Percentiles rank a stretch among this genome's conserved stretches.
These are phyloP conservation scores for Drosophila quadrilineata DNA, from an alignment of 1,140 invertebrate genomes.

Conservation along the genomic window DNA sequence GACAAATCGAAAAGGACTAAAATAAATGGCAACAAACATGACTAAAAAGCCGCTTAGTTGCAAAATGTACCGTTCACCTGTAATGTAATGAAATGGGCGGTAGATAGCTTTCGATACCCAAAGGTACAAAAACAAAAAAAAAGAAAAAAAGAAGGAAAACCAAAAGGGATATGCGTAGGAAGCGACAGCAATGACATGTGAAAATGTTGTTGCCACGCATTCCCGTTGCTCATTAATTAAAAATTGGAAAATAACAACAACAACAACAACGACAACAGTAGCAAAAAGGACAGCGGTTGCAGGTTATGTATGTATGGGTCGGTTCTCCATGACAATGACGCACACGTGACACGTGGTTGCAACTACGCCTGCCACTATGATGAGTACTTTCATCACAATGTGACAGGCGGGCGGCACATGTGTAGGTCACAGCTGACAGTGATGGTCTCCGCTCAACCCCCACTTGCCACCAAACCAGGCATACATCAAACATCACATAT, in stretches of 20 bases:
- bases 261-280: conserved; percentile 9
- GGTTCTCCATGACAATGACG: conserved; percentile 34
- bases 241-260: conserved; percentile 52
- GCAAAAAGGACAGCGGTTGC: conserved; percentile 29
- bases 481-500: no score
- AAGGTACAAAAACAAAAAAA: neutral
- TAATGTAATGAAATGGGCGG: neutral
- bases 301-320: conserved; percentile 54
- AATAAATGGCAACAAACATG: conserved; percentile 59
- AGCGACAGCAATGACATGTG: conserved; percentile 34
- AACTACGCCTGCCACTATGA: conserved; percentile 50
- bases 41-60: conserved; percentile 44
- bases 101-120: neutral
- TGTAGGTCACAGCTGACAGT: conserved; percentile 31
- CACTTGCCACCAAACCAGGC: no score
- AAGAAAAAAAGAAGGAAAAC: neutral
- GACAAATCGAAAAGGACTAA: conserved; percentile 9
- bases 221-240: conserved; percentile 70
- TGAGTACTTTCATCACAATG: conserved; percentile 43
- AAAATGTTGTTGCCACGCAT: conserved; percentile 35
- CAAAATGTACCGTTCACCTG: conserved; percentile 21
- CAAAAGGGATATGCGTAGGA: neutral
- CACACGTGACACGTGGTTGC: conserved; percentile 60
- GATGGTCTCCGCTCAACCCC: conserved; percentile 3
- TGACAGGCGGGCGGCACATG: conserved; percentile 55